Evolutionary conservation across 2,797 vertebrate species (phyloP).

Genomic region (Pangasius mekongensis): DNA sequence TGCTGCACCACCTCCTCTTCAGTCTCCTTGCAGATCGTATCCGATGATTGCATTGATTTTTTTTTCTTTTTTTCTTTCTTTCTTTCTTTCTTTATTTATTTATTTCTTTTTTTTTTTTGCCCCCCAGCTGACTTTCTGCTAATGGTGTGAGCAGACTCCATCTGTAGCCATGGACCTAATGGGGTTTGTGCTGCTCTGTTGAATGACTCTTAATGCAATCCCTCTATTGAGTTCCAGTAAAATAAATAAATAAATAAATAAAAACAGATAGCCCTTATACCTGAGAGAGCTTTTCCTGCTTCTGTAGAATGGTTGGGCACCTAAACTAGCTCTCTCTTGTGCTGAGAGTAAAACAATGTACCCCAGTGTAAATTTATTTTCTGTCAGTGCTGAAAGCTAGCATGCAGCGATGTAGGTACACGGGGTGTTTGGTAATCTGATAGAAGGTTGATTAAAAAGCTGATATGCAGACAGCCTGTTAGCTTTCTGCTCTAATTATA

Average conservation of each 20-base stretch:
- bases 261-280: background rate
- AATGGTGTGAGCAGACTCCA: conserved; percentile 29
- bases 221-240: conserved; percentile 2
- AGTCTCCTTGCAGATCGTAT: conserved; percentile 19
- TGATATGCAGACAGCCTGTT: background rate
- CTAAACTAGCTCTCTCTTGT: background rate
- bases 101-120: too few species aligned
- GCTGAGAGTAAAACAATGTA: background rate
- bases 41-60: conserved; percentile 20
- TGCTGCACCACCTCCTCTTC: conserved; percentile 13
- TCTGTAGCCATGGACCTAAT: conserved; percentile 4
- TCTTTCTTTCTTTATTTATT: too few species aligned
- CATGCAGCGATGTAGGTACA: background rate
- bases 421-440: too few species aligned
- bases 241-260: background rate
- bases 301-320: background rate
- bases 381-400: background rate
- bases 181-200: conserved; percentile 16
- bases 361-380: background rate
- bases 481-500: background rate
- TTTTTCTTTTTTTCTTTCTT: background rate
- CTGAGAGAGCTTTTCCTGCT: conserved; percentile 9
- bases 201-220: conserved; percentile 26
- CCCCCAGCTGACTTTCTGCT: conserved; percentile 8
- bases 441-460: background rate